These are phyloP conservation scores for Neoitamus cyanurus DNA, from an alignment of 2,888 invertebrate genomes.

Conservation along the genomic window DNA sequence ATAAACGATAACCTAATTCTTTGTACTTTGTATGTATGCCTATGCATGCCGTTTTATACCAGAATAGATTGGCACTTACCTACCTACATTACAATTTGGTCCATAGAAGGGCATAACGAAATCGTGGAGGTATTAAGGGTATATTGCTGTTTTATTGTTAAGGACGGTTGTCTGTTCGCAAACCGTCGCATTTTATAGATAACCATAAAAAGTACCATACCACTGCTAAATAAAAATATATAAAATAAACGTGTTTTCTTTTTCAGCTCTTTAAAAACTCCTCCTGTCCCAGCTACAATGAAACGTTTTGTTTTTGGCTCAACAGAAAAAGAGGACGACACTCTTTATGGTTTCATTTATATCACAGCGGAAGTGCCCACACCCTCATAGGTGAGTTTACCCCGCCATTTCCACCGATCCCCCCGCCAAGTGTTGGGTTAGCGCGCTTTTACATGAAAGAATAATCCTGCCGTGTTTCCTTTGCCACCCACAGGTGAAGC, in stretches of 20 bases:
- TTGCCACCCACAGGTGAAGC: slow-evolving; percentile 69
- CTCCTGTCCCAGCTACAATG: slow-evolving; percentile 80
- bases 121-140: too few species aligned
- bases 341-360: slow-evolving; percentile 76
- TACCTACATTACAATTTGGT: too few species aligned
- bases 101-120: too few species aligned
- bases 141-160: too few species aligned
- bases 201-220: neutral
- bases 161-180: too few species aligned
- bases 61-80: too few species aligned
- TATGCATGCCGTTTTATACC: too few species aligned
- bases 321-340: slow-evolving; percentile 71
- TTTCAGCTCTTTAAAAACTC: slow-evolving; percentile 72
- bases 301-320: slow-evolving; percentile 77
- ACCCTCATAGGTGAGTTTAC: slow-evolving; percentile 67
- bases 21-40: too few species aligned
- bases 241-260: neutral
- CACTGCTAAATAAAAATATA: too few species aligned
- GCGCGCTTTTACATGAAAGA: neutral
- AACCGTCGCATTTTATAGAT: neutral
- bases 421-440: neutral
- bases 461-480: neutral
- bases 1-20: too few species aligned
- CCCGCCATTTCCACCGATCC: neutral
- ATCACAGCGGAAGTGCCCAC: slow-evolving; percentile 73